These are phyloP conservation scores for Sarcophaga carnaria DNA, from an alignment of 2,888 invertebrate species.

Conservation along the genomic window DNA sequence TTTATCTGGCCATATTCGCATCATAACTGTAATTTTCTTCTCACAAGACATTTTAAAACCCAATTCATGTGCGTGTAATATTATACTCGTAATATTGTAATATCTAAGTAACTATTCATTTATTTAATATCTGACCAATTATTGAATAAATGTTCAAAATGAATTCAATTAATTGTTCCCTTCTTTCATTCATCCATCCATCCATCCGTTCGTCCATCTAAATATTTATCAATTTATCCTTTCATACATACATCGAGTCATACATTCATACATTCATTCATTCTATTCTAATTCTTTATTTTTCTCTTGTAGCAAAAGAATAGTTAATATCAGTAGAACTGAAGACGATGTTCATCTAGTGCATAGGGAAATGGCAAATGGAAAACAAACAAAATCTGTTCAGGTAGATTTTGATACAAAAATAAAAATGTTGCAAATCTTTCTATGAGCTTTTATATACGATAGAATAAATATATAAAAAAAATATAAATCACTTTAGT, in stretches of 20 bases:
- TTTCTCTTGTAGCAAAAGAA: slow-evolving; percentile 87
- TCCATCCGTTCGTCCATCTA: not conserved
- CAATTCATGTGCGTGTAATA: too few relatives aligned
- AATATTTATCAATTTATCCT: not conserved
- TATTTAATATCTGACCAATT: too few relatives aligned
- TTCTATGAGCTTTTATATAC: slow-evolving; percentile 20
- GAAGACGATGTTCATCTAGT: slow-evolving; percentile 89
- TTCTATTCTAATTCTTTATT: slow-evolving; percentile 75
- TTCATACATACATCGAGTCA: not conserved
- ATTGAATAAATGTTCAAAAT: too few relatives aligned
- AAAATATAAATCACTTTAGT: slow-evolving; percentile 51
- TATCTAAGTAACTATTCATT: too few relatives aligned
- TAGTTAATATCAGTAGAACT: slow-evolving; percentile 88
- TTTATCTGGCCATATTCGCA: too few relatives aligned
- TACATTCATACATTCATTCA: slow-evolving; percentile 44
- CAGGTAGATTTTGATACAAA: slow-evolving; percentile 83
- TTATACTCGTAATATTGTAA: too few relatives aligned
- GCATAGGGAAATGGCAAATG: slow-evolving; percentile 87
- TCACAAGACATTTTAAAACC: too few relatives aligned
- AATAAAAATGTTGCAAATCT: slow-evolving; percentile 24
- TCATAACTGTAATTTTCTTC: too few relatives aligned
- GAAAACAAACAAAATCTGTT: slow-evolving; percentile 89
- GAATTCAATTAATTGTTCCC: not conserved
- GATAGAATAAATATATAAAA: slow-evolving; percentile 4
- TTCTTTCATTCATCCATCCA: not conserved